These are phyloP conservation scores for Harpagifer antarcticus DNA, from an alignment of 2,797 vertebrate species.

Conservation along the genomic window DNA sequence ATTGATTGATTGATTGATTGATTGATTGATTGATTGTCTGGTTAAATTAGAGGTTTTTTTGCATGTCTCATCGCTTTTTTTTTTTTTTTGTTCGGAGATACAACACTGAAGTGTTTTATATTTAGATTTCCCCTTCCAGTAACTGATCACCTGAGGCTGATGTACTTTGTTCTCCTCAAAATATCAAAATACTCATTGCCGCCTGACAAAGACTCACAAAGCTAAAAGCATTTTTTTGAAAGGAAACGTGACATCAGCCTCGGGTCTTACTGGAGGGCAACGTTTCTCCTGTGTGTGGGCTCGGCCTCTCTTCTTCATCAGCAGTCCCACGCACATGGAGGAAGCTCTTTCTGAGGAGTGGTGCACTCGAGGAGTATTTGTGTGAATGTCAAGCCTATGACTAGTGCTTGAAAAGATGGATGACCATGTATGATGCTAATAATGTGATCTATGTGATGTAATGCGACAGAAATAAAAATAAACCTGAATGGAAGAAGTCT, in stretches of 20 bases:
- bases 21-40: conserved; percentile 70
- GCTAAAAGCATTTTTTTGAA: conserved; percentile 37
- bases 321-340: conserved; percentile 59
- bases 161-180: conserved; percentile 42
- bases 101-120: conserved; percentile 82
- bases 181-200: conserved; percentile 24
- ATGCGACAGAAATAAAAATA: conserved; percentile 81
- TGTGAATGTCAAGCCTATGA: conserved; percentile 80
- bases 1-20: conserved; percentile 71
- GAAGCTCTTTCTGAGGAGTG: conserved; percentile 77
- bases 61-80: conserved; percentile 69
- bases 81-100: conserved; percentile 65
- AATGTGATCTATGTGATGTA: conserved; percentile 83
- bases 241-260: conserved; percentile 51
- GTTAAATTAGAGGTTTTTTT: conserved; percentile 74
- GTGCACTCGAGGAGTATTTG: conserved; percentile 80
- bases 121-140: conserved; percentile 66
- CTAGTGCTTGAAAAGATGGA: conserved; percentile 75
- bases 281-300: conserved; percentile 68
- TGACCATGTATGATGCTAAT: conserved; percentile 80
- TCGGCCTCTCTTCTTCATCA: conserved; percentile 64
- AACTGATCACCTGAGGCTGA: conserved; percentile 59
- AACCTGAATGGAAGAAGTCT: conserved; percentile 74
- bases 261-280: conserved; percentile 69
- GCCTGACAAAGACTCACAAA: background rate